Evolutionary conservation across 1,140 invertebrate genomes (phyloP).

Genomic region (Lordiphosa stackelbergi): DNA sequence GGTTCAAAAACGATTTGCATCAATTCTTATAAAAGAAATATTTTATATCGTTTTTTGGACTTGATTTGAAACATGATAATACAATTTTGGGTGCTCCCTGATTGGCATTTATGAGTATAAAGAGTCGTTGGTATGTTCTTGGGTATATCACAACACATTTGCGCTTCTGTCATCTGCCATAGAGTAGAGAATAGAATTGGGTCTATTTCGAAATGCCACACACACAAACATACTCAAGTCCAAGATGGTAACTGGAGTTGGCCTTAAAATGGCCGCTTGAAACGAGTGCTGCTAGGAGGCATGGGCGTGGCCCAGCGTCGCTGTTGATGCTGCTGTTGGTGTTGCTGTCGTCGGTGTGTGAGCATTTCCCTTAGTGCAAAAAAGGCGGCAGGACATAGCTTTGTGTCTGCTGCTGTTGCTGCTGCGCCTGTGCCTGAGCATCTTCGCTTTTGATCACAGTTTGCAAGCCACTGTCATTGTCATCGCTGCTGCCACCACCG

Average conservation of each 20-base stretch:
- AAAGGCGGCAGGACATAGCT: slow-evolving; percentile 76
- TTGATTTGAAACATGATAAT: background rate
- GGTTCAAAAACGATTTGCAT: background rate
- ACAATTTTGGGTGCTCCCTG: background rate
- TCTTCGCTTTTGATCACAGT: slow-evolving; percentile 75
- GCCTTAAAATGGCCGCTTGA: slow-evolving; percentile 54
- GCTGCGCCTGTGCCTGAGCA: slow-evolving; percentile 32
- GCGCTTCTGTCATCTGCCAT: no score
- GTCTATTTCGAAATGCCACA: slow-evolving; percentile 57
- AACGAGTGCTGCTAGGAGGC: slow-evolving; percentile 24
- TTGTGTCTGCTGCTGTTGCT: slow-evolving; percentile 55
- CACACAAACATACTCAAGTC: slow-evolving; percentile 16
- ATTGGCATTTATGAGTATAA: no score
- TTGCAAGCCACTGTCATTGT: slow-evolving; percentile 59
- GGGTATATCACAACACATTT: no score
- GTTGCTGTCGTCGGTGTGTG: slow-evolving; percentile 63
- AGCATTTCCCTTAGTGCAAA: slow-evolving; percentile 77
- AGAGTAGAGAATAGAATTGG: slow-evolving; percentile 6
- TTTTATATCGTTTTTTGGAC: background rate
- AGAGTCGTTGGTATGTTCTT: slow-evolving; percentile 10
- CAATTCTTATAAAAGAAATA: no score
- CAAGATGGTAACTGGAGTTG: background rate
- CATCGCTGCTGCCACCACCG: slow-evolving; percentile 37
- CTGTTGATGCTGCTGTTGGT: slow-evolving; percentile 30
- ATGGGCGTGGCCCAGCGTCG: slow-evolving; percentile 34